phyloP scores from a whole-genome alignment of 92 coral and sea anemone genomes.

The Epizoanthus stellaris region DNA sequence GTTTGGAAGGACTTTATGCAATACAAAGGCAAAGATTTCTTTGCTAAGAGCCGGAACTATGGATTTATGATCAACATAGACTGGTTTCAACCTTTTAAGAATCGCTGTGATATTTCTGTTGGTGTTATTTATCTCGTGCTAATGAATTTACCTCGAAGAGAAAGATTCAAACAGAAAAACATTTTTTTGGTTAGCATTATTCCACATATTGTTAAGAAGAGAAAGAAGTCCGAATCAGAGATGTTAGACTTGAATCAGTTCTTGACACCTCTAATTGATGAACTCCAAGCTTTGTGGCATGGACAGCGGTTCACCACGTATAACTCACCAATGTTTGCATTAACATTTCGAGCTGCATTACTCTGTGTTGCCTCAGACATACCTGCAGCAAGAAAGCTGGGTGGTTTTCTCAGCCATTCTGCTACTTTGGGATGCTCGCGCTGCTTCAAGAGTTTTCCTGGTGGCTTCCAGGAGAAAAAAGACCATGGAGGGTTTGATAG shows the following conservation, averaged over 20 bases:
- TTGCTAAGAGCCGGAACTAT: constrained; percentile 27
- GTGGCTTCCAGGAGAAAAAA: constrained; percentile 58
- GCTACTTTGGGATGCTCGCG: constrained; percentile 62
- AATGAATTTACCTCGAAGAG: constrained; percentile 35
- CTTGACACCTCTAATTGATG: background rate
- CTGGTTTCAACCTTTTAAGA: constrained; percentile 22
- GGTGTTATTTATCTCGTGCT: constrained; percentile 38
- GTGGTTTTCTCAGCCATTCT: constrained; percentile 60
- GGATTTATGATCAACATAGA: constrained; percentile 42
- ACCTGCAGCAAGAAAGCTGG: constrained; percentile 49
- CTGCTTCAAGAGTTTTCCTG: constrained; percentile 61
- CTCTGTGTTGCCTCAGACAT: too few species aligned
- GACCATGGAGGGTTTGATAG: constrained; percentile 67
- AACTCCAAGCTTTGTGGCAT: background rate
- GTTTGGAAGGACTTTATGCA: constrained; percentile 53
- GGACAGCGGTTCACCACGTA: too few species aligned
- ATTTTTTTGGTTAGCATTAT: background rate
- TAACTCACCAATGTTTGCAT: too few species aligned
- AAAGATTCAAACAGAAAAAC: constrained; percentile 17
- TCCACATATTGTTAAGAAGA: background rate
- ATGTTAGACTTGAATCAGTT: background rate
- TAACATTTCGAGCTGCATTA: too few species aligned
- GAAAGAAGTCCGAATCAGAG: background rate
- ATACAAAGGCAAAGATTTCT: constrained; percentile 7
- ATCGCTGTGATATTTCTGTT: constrained; percentile 18